Evolutionary conservation across 2,113 vertebrate species (phyloP).

Genomic region (Genyomyrus donnyi): DNA sequence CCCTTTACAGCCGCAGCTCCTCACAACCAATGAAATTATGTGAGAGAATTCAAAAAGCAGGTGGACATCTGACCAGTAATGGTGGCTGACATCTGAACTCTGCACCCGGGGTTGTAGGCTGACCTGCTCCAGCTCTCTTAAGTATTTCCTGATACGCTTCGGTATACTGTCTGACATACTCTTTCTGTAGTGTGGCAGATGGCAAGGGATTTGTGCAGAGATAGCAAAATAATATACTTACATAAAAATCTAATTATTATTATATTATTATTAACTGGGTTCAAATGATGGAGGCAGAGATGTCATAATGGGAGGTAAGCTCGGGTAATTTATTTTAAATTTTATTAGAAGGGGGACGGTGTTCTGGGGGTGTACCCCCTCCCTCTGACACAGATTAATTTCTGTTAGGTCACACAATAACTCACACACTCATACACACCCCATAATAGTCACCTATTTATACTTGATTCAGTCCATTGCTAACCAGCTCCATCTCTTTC

Average conservation of each 20-base stretch:
- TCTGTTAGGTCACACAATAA: not conserved
- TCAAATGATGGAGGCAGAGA: not conserved
- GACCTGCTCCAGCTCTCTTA: not conserved
- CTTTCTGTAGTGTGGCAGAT: not conserved
- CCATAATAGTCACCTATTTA: not conserved
- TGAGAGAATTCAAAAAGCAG: not conserved
- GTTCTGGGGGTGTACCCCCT: not conserved
- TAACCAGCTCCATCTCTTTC: not conserved
- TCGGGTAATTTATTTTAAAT: not conserved
- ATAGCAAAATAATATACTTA: not conserved
- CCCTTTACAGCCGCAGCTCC: not conserved
- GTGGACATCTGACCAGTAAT: not conserved
- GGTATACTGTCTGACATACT: not conserved
- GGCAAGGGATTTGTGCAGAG: not conserved
- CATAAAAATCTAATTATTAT: not conserved
- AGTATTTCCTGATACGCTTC: not conserved
- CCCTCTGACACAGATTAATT: not conserved
- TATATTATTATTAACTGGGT: not conserved
- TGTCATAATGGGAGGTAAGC: not conserved
- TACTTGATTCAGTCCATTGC: not conserved
- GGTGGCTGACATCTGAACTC: not conserved
- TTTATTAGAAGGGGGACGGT: not conserved
- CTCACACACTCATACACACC: not conserved
- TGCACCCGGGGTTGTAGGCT: not conserved
- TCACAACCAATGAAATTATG: not conserved